Evolutionary conservation across 2,888 invertebrate species (phyloP), one percentile per base, ranked within the genome.

Genomic region (Sesamia inferens): DNA sequence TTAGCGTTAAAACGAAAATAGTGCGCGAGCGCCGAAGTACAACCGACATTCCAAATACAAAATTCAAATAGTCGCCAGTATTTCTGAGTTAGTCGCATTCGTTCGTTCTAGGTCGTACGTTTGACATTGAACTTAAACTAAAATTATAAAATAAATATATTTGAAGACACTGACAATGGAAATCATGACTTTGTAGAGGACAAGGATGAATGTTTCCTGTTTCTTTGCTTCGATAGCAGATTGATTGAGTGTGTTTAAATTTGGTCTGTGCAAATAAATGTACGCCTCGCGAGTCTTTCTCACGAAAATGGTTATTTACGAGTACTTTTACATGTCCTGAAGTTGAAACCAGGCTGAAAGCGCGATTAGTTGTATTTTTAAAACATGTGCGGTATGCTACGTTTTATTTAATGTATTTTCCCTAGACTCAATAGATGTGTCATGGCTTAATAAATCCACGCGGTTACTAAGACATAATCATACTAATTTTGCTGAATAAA

Each of bases 91-190:
- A 74, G 86, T 89, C 89, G 87, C 86, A 77, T 84, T 87, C 88
- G 86, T 87, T 85, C 83, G 85, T 88, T 91, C 89, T 91, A 90
- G 90, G 90, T 88, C 91, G 81, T 78, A 62, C 48, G 68, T 69
- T 71, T 84, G 93, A 92, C 93, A 94, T 93, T 94, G 94, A 94
- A 93, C 93, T 93, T 93, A 92, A 88, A 76, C 90, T 85, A 89
- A 91, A 90, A 89, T 90, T 89, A 78, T 86, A 88, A 89, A 83
- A 87, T 87, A 87, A 79, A 79, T 71, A 80, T 70, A 73, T 86
- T 82, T 74, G 19, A 71, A 77, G 68, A 44, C 81, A 87, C 75
- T 83, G 81, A 81, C 77, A 85, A 84, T 88, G 91, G 89, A 90
- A 87, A 89, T 88, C 85, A 88, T 82, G 83, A 81, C 77, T 71